Percentiles rank a stretch among this genome's conserved stretches.
Evolutionary conservation across 2,113 vertebrate species (phyloP).

Genomic region (Periophthalmus modestus): DNA sequence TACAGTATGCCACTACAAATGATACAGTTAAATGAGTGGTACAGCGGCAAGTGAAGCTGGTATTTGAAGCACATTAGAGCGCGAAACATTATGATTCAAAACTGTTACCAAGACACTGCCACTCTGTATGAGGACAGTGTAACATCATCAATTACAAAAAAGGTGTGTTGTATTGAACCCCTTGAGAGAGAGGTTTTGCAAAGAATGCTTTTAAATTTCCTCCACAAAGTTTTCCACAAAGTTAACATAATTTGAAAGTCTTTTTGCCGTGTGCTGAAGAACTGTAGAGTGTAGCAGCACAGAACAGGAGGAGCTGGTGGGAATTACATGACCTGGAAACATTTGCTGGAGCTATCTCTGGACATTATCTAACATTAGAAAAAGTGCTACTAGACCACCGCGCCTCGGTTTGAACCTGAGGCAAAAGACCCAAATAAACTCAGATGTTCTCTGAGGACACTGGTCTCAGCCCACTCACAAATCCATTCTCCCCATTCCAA

Average conservation of each 20-base stretch:
- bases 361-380: conserved; percentile 9
- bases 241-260: not conserved
- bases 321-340: conserved; percentile 12
- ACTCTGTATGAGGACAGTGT: not conserved
- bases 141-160: not conserved
- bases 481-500: not conserved
- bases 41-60: not conserved
- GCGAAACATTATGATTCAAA: not conserved
- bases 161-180: not conserved
- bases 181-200: not conserved
- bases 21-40: not conserved
- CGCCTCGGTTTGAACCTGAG: not conserved
- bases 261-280: not conserved
- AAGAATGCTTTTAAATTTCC: not conserved
- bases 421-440: not conserved
- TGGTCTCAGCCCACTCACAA: conserved; percentile 4
- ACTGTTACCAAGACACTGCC: not conserved
- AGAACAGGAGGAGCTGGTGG: not conserved
- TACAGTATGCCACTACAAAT: not conserved
- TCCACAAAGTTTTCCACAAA: no score
- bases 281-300: not conserved
- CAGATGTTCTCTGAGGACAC: not conserved
- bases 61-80: not conserved
- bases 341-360: conserved; percentile 9
- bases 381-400: not conserved